A percentile compares a stretch with the other conserved stretches of the same genome.
phyloP scores from a whole-genome alignment of 2,888 invertebrate species.

The Drosophila mimica region DNA sequence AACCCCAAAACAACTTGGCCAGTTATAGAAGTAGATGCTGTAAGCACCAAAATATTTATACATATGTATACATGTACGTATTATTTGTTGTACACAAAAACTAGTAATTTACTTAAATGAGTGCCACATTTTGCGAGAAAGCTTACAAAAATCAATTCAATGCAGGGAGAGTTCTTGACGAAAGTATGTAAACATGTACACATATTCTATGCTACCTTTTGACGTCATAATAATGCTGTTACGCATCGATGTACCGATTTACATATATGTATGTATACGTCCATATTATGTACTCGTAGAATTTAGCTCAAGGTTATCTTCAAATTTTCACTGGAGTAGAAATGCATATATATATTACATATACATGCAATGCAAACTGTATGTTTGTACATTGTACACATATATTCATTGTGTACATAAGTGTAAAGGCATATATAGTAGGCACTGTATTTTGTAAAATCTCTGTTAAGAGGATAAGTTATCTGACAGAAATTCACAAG shows the following conservation, averaged over 20 bases:
- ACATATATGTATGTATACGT: conserved; percentile 15
- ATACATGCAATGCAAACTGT: neutral
- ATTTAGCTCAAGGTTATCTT: conserved; percentile 69
- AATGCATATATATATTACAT: conserved; percentile 5
- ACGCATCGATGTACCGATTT: conserved; percentile 24
- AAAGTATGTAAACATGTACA: conserved; percentile 8
- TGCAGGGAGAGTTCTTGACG: conserved; percentile 1
- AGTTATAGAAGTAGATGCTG: neutral
- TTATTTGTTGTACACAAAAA: neutral
- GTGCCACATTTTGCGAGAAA: neutral
- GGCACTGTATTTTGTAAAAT: neutral
- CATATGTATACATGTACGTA: neutral
- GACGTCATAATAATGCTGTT: conserved; percentile 55
- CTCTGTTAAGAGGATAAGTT: neutral
- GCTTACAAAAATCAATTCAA: neutral
- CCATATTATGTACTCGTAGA: conserved; percentile 39
- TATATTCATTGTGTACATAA: neutral
- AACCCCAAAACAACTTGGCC: neutral
- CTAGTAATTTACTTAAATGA: neutral
- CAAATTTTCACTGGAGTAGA: conserved; percentile 17
- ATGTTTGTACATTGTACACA: conserved; percentile 10
- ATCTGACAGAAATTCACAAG: neutral
- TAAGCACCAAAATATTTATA: neutral
- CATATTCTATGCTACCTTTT: conserved; percentile 50
- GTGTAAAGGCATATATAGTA: neutral